A percentile compares a stretch with the other conserved stretches of the same genome.
phyloP scores from a whole-genome alignment of 2,797 vertebrate genomes.

The Discoglossus pictus region DNA sequence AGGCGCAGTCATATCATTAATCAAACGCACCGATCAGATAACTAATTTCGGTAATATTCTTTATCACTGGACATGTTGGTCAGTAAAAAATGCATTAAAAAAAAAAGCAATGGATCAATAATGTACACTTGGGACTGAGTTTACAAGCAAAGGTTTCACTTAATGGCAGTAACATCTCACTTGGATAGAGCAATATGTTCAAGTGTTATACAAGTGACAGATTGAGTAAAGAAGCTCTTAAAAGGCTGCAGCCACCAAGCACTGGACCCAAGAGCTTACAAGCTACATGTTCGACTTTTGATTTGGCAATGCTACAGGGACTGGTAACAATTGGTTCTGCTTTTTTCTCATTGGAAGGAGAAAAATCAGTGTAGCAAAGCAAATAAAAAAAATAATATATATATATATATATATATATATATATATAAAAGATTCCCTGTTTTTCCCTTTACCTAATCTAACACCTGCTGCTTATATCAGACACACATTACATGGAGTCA shows the following conservation, averaged over 20 bases:
- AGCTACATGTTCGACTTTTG: not conserved
- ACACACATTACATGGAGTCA: too few species aligned
- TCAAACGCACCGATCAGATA: conserved; percentile 90
- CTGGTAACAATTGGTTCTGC: too few species aligned
- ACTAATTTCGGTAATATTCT: conserved; percentile 91
- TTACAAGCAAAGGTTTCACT: conserved; percentile 75
- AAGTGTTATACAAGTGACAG: conserved; percentile 24
- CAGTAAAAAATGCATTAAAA: conserved; percentile 84
- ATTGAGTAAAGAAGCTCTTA: not conserved
- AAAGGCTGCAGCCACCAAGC: not conserved
- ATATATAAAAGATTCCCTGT: too few species aligned
- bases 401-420: too few species aligned
- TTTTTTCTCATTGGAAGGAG: too few species aligned
- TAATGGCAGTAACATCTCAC: conserved; percentile 71
- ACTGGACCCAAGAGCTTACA: conserved; percentile 14
- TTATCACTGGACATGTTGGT: conserved; percentile 84
- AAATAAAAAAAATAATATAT: too few species aligned
- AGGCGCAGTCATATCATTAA: conserved; percentile 84
- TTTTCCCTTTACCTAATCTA: too few species aligned
- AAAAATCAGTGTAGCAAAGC: too few species aligned
- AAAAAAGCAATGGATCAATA: conserved; percentile 83
- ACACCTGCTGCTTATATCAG: too few species aligned
- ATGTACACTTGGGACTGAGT: conserved; percentile 72
- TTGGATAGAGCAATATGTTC: conserved; percentile 55
- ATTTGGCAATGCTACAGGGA: too few species aligned